A percentile compares a stretch with the other conserved stretches of the same genome.
Conservation (phyloP, 1,140 invertebrate genomes). For the Sinella curviseta region DNA sequence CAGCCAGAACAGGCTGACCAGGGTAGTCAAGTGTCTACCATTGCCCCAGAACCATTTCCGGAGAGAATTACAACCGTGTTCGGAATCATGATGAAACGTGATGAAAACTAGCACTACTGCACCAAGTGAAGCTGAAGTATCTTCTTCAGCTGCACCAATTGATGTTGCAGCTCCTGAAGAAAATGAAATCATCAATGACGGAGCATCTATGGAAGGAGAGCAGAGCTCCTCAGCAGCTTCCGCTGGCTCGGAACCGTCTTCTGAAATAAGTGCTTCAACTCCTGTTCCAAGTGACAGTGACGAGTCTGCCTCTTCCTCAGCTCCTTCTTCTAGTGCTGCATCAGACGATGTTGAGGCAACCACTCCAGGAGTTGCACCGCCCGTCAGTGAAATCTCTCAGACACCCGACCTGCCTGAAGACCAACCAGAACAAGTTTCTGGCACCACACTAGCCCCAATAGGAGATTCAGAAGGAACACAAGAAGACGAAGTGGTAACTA, state of each 20-base stretch:
- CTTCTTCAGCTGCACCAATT: neutral
- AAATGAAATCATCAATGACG: neutral
- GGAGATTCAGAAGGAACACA: no score
- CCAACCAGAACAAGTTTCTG: no score
- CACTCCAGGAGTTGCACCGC: neutral
- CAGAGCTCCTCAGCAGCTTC: neutral
- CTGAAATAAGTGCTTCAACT: neutral
- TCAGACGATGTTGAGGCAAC: neutral
- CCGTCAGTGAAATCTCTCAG: neutral
- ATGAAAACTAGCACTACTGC: neutral
- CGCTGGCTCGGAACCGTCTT: neutral
- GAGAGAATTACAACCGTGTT: no score
- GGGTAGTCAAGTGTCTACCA: no score
- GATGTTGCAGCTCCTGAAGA: neutral
- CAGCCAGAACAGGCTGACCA: no score
- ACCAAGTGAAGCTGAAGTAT: neutral
- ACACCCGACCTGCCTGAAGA: neutral
- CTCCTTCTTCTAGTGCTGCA: neutral
- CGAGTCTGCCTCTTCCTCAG: neutral
- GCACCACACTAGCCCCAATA: no score
- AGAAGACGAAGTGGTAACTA: no score
- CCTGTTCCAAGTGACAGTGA: neutral
- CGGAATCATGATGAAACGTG: neutral
- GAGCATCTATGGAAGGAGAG: neutral
- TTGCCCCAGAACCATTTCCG: no score